phyloP scores from a whole-genome alignment of 1,140 invertebrate genomes.

The Leptinotarsa texana region DNA sequence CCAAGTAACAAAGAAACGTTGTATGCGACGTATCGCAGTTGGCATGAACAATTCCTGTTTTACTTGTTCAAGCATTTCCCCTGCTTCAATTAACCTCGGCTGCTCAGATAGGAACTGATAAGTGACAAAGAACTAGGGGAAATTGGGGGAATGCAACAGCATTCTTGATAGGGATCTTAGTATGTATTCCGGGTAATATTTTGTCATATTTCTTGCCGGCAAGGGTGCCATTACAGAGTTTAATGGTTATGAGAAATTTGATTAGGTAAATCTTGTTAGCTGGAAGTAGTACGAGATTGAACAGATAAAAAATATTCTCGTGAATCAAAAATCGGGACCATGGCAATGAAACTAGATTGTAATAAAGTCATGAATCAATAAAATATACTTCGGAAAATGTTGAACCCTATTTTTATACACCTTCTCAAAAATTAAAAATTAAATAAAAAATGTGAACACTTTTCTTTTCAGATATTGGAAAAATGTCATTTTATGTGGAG shows the following conservation, averaged over 20 bases:
- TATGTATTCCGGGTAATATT: background rate
- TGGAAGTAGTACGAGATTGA: slow-evolving; percentile 1
- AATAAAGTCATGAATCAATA: too few species aligned
- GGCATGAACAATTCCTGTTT: slow-evolving; percentile 19
- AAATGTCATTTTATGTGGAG: too few species aligned
- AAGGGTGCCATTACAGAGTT: slow-evolving; percentile 6
- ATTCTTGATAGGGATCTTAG: slow-evolving; percentile 4
- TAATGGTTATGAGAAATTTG: slow-evolving; percentile 18
- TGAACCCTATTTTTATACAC: too few species aligned
- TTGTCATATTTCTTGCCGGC: slow-evolving; percentile 1
- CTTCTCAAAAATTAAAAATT: too few species aligned
- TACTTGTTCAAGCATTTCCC: background rate
- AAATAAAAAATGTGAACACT: too few species aligned
- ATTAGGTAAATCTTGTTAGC: slow-evolving; percentile 15
- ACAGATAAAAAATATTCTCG: background rate
- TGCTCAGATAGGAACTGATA: slow-evolving; percentile 11
- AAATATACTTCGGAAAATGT: too few species aligned
- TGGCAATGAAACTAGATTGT: too few species aligned
- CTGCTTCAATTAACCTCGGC: slow-evolving; percentile 6
- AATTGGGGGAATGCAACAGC: slow-evolving; percentile 11
- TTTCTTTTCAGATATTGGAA: too few species aligned
- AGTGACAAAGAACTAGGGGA: slow-evolving; percentile 6
- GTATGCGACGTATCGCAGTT: slow-evolving; percentile 5
- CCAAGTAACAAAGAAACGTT: slow-evolving; percentile 13
- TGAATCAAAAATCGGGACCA: background rate